These are phyloP conservation scores for Cervus canadensis DNA, from an alignment of 2,113 vertebrate species.

Conservation along the genomic window DNA sequence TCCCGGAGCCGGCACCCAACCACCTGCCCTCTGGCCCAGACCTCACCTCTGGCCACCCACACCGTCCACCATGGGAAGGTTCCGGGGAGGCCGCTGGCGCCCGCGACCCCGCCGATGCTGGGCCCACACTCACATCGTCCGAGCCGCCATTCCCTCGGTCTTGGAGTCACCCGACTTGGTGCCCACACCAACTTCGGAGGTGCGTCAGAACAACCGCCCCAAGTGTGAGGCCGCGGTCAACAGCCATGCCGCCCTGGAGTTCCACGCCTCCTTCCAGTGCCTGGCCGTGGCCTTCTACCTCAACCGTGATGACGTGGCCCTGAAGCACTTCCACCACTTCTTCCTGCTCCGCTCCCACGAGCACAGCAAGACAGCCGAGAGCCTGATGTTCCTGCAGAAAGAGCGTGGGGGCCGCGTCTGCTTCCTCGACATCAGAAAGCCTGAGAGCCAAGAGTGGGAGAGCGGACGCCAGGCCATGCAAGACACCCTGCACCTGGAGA, in stretches of 20 bases:
- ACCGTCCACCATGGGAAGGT: not conserved
- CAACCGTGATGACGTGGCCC: not conserved
- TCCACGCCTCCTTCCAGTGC: not conserved
- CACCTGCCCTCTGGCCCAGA: not conserved
- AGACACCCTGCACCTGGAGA: not conserved
- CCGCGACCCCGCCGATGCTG: fast-evolving
- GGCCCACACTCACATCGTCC: fast-evolving
- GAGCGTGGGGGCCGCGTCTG: not conserved
- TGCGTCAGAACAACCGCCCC: not conserved
- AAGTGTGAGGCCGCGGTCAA: not conserved
- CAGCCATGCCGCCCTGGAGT: not conserved
- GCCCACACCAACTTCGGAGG: not conserved
- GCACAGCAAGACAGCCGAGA: not conserved
- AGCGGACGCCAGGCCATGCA: not conserved
- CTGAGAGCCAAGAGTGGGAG: not conserved
- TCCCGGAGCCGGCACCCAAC: fast-evolving
- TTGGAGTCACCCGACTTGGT: fast-evolving
- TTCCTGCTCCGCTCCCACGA: not conserved
- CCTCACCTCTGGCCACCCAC: not conserved
- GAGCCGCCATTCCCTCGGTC: not conserved
- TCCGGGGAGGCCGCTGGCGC: fast-evolving
- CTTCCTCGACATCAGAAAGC: not conserved
- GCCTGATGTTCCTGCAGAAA: not conserved
- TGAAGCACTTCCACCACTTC: not conserved
- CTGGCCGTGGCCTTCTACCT: not conserved